Percentiles rank a stretch among this genome's conserved stretches.
Evolutionary conservation across 2,888 invertebrate species (phyloP).

Genomic region (Saturnia pavonia): DNA sequence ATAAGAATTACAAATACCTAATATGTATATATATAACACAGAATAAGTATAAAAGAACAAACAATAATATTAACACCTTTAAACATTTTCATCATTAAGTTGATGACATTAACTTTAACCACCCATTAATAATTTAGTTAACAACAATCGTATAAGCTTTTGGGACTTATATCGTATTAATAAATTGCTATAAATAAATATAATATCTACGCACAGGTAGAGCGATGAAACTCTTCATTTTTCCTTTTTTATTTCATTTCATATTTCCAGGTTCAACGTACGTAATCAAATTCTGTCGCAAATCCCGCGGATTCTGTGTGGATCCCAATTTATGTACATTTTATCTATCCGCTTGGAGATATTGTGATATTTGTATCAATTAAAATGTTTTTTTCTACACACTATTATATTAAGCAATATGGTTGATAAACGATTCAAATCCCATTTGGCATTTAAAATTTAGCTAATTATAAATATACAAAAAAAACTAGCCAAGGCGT

Average conservation of each 20-base stretch:
- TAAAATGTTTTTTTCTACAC: not conserved
- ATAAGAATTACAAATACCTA: no score
- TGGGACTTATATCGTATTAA: not conserved
- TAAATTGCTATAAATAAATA: not conserved
- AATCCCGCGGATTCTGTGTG: not conserved
- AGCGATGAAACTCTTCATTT: not conserved
- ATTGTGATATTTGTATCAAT: constrained; percentile 17
- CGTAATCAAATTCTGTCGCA: constrained; percentile 12
- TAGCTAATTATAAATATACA: not conserved
- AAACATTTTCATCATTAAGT: not conserved
- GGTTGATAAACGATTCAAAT: not conserved
- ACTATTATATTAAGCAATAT: not conserved
- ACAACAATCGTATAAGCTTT: not conserved
- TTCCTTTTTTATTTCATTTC: constrained; percentile 4
- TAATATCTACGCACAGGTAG: not conserved
- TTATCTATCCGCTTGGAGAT: constrained; percentile 18
- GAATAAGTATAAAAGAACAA: no score
- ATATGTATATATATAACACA: no score
- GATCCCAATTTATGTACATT: constrained; percentile 10
- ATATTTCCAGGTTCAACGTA: constrained; percentile 11
- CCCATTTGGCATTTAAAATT: not conserved
- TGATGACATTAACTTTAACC: not conserved
- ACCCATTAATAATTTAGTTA: not conserved
- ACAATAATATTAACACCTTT: not conserved
- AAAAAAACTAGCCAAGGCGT: not conserved